Conservation (phyloP, 1,140 invertebrate species). For the Drosophila baimaii region DNA sequence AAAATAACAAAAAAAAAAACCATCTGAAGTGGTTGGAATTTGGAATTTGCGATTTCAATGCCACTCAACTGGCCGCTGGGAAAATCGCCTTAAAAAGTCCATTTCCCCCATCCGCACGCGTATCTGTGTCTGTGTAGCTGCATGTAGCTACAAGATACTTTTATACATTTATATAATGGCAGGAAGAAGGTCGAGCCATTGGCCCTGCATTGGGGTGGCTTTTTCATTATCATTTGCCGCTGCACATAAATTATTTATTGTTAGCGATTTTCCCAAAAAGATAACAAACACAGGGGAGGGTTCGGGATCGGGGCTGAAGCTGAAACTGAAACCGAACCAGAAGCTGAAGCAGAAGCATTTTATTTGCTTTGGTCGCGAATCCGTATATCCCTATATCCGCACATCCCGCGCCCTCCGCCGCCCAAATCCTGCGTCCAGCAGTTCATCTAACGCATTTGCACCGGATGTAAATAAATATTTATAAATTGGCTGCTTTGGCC, state of each 20-base stretch:
- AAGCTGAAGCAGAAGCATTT: constrained; percentile 28
- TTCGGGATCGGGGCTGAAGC: constrained; percentile 11
- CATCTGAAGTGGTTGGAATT: constrained; percentile 77
- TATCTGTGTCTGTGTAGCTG: constrained; percentile 11
- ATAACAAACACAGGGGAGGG: constrained; percentile 52
- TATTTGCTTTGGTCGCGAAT: constrained; percentile 76
- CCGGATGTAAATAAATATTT: constrained; percentile 79
- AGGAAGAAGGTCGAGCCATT: constrained; percentile 65
- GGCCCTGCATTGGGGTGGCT: constrained; percentile 71
- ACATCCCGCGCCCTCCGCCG: not conserved
- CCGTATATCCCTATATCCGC: constrained; percentile 5
- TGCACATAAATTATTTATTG: constrained; percentile 82
- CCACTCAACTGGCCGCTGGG: constrained; percentile 76
- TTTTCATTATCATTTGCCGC: constrained; percentile 80
- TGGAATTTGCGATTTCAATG: constrained; percentile 71
- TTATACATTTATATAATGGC: constrained; percentile 45
- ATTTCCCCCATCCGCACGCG: constrained; percentile 44
- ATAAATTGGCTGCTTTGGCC: constrained; percentile 71
- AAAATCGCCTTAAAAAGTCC: constrained; percentile 80
- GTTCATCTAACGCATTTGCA: constrained; percentile 52
- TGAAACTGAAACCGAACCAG: not conserved
- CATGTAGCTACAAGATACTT: constrained; percentile 25
- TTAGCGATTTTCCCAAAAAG: constrained; percentile 82
- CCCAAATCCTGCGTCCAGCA: not conserved
- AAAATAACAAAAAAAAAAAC: not conserved